Evolutionary conservation across 92 coral and sea anemone species (phyloP), one percentile per base, ranked within the genome.

Genomic region (Bergia puertoricense): DNA sequence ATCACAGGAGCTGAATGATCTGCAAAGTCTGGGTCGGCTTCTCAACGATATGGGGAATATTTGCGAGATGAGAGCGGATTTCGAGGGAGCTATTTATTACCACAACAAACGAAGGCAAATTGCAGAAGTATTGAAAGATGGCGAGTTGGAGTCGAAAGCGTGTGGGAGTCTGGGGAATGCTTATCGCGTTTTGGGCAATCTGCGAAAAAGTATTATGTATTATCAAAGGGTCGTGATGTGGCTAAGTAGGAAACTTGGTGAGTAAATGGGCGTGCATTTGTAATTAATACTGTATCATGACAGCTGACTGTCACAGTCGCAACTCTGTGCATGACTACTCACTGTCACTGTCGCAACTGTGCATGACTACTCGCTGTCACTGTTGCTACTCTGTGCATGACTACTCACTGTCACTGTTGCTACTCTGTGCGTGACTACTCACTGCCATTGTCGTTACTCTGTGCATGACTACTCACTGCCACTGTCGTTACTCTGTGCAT

Each of bases 21-120:
- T 79, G 73, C 91, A 75, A 69, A 90, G 94, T 13, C 96, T 91
- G 82, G 98, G 93, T 65, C 85, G 98, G 41, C 85, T 95, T 42
- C 85, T 93, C 79, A 95, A 97, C 76, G 95, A 97, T 79, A 73
- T 97, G 81, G 99, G 97, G 69, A 97, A 97, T 80, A 94, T 95
- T 76, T 97, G 89, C 84, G 99, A 97, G 81, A 91, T 94, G 96
- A 92, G 88, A 41, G 92, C 91, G 88, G 96, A 97, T 77, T 92
- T 91, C 80, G 94, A 97, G 75, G 89, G 93, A 50, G 97, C 97
- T 13, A 93, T 95, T 44, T 93, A 92, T 79, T 95, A 90, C 69
- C 97, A 97, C 39, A 90, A 92, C 39, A 86, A 94, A 77, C 92
- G 99, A 22, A 79, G 93, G 37, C 89, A 90, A 74, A 77, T 94